Evolutionary conservation across 2,797 vertebrate species (phyloP).

Genomic region (Champsocephalus esox): DNA sequence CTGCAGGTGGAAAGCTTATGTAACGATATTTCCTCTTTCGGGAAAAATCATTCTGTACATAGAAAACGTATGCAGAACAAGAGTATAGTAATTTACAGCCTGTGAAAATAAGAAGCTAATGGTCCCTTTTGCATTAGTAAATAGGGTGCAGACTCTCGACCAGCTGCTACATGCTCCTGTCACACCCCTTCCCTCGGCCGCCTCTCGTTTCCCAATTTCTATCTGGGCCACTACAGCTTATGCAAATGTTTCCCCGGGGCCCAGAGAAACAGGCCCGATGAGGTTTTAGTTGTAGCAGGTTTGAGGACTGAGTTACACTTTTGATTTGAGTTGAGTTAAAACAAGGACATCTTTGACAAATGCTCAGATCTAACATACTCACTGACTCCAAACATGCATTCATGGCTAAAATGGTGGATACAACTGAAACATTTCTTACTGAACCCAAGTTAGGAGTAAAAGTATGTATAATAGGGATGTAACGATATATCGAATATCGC

Average conservation of each 20-base stretch:
- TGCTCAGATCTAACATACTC: not conserved
- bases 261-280: slow-evolving; percentile 37
- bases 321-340: slow-evolving; percentile 17
- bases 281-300: slow-evolving; percentile 46
- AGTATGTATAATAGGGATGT: not conserved
- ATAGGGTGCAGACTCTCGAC: slow-evolving; percentile 35
- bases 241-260: slow-evolving; percentile 74
- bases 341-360: not conserved
- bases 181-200: slow-evolving; percentile 50
- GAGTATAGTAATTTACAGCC: slow-evolving; percentile 25
- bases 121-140: slow-evolving; percentile 30
- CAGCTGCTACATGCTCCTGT: slow-evolving; percentile 66
- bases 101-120: slow-evolving; percentile 40
- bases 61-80: not conserved
- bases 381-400: no score
- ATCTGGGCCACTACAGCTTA: slow-evolving; percentile 50
- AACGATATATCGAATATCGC: no score
- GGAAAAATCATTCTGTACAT: not conserved
- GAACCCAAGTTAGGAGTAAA: no score
- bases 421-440: no score
- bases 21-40: not conserved
- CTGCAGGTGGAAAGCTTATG: slow-evolving; percentile 16
- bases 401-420: no score
- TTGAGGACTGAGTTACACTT: not conserved
- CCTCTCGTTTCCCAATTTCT: slow-evolving; percentile 76